Evolutionary conservation across 2,888 invertebrate genomes (phyloP).

Genomic region (Pandemis heparana): DNA sequence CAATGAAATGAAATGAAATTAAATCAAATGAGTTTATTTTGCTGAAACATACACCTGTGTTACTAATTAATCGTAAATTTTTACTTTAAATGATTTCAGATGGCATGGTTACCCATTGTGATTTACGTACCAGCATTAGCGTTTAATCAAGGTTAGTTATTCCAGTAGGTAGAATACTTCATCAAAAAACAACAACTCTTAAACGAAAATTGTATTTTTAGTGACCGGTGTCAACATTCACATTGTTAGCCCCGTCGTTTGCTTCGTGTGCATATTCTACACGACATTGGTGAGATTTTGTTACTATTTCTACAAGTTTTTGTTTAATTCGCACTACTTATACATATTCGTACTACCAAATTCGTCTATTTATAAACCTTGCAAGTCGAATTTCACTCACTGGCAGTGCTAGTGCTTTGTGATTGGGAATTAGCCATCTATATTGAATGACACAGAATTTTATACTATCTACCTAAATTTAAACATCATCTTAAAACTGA

Average conservation of each 20-base stretch:
- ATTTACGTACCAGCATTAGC: conserved; percentile 91
- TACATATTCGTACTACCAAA: too few species aligned
- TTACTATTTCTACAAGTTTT: neutral
- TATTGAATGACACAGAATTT: too few species aligned
- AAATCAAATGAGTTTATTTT: too few species aligned
- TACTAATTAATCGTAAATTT: too few species aligned
- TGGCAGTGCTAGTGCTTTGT: too few species aligned
- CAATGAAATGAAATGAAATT: too few species aligned
- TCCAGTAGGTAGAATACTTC: neutral
- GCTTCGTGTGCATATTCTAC: conserved; percentile 92
- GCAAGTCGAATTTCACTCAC: too few species aligned
- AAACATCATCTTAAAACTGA: too few species aligned
- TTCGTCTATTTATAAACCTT: too few species aligned
- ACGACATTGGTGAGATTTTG: conserved; percentile 88
- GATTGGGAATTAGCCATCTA: too few species aligned
- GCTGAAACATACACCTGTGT: too few species aligned
- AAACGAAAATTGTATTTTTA: conserved; percentile 60
- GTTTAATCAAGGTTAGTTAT: conserved; percentile 87
- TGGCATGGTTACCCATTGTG: conserved; percentile 90
- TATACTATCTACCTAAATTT: too few species aligned
- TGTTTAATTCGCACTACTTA: neutral
- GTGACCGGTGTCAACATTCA: conserved; percentile 92
- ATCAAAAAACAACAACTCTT: neutral
- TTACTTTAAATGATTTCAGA: conserved; percentile 67
- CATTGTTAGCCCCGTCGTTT: conserved; percentile 90